These are phyloP conservation scores for Ammodytes marinus DNA, from an alignment of 2,113 vertebrate species.

Conservation along the genomic window DNA sequence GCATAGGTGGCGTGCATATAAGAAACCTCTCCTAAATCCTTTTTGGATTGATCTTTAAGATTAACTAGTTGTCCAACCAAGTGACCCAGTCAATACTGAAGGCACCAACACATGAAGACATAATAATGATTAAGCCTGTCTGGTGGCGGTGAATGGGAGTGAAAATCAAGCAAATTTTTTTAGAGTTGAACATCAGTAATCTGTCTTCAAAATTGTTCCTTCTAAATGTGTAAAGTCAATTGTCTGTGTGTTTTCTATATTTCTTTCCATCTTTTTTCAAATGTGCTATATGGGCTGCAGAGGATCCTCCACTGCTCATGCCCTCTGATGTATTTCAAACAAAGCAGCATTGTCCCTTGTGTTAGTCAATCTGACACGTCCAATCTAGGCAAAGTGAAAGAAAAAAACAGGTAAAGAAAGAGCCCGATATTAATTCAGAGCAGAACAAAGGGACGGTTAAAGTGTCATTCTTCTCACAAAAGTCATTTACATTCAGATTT, in stretches of 20 bases:
- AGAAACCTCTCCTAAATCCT: background rate
- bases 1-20: background rate
- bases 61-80: slow-evolving; percentile 22
- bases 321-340: slow-evolving; percentile 53
- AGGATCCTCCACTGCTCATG: slow-evolving; percentile 29
- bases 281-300: background rate
- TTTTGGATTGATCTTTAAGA: slow-evolving; percentile 26
- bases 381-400: slow-evolving; percentile 48
- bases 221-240: background rate
- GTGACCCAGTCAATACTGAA: slow-evolving; percentile 3
- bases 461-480: slow-evolving; percentile 47
- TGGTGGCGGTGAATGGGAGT: background rate
- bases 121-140: background rate
- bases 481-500: slow-evolving; percentile 41
- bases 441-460: slow-evolving; percentile 50
- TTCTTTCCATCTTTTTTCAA: background rate
- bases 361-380: slow-evolving; percentile 62
- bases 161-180: background rate
- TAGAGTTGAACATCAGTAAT: background rate
- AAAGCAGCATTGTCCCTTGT: slow-evolving; percentile 53
- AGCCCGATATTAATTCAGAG: slow-evolving; percentile 56
- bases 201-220: background rate
- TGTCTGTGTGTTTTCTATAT: background rate
- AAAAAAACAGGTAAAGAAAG: slow-evolving; percentile 52
- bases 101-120: background rate